phyloP scores from a whole-genome alignment of 2,113 vertebrate genomes.

The Orthochromis malagaraziensis region DNA sequence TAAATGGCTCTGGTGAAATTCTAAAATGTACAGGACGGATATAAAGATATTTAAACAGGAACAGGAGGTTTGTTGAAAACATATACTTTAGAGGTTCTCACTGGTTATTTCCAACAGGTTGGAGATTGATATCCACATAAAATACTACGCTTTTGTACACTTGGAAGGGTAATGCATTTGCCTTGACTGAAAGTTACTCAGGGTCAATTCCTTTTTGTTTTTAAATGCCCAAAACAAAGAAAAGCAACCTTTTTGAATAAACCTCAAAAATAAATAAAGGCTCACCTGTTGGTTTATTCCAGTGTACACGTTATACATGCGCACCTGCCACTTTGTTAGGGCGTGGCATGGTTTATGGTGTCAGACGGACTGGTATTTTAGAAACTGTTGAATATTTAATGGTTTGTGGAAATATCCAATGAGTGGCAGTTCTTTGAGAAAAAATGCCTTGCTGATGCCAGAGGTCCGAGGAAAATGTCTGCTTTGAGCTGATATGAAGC shows the following conservation, averaged over 20 bases:
- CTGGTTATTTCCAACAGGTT: neutral
- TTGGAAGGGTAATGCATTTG: neutral
- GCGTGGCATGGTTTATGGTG: neutral
- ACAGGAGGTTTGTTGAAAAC: neutral
- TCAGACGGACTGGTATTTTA: neutral
- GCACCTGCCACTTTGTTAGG: neutral
- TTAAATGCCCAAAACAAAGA: neutral
- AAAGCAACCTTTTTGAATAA: neutral
- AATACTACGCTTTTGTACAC: neutral
- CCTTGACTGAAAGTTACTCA: neutral
- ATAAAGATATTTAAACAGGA: neutral
- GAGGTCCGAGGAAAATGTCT: fast-evolving
- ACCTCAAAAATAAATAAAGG: neutral
- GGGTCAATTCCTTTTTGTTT: neutral
- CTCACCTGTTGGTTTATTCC: neutral
- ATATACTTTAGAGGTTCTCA: neutral
- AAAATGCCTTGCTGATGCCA: neutral
- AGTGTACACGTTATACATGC: fast-evolving
- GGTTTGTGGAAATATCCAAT: neutral
- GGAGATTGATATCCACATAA: neutral
- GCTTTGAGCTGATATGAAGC: neutral
- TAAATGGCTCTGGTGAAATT: neutral
- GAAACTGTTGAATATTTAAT: fast-evolving
- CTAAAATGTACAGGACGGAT: neutral
- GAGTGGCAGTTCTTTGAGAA: fast-evolving